Evolutionary conservation across 2,888 invertebrate genomes (phyloP), one percentile per base, ranked within the genome.

Genomic region (Halictus ligatus): DNA sequence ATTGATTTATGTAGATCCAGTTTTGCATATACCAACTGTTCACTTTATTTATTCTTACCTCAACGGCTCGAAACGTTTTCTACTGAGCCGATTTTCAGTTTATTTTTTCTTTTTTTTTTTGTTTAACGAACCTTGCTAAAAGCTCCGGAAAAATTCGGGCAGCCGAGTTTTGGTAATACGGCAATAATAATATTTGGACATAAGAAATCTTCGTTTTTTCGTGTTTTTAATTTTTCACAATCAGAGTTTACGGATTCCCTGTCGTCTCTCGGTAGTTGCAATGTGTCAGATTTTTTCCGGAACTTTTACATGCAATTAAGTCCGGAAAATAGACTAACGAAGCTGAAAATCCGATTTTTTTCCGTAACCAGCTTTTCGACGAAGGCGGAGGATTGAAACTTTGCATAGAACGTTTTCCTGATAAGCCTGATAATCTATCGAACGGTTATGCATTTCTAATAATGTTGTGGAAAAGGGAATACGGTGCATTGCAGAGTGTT

Each of bases 1-100:
- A 64, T 64, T 15, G 64, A 64, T 64, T 64, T 64, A 64, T 64
- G 64, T 15, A 64, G 64, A 64, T 64, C 29, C 15, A 64, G 64
- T 64, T 64, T 64, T 18, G 29, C 64, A 64, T 64, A 64, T 15
- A 7, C 64, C 64, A 64, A 64, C 64, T 64, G 64, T 29, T 29
- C 64, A 15, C 64, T 58, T 58, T 29, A 64, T 29, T 29, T 15
- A 29, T 64, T 64, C 64, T 64, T 64, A 64, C 15, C 7, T 7
- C 64, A 64, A 64, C 29, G 18, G 15, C 29, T 29, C 29, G 64
- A 29, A 29, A 64, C 29, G 64, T 29, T 64, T 29, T 18, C 13
- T 29, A 64, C 64, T 29, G 7, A 64, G 7, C 25, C 29, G 29
- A 29, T 29, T 25, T 29, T 15, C 29, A 7, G 29, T 7, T 18